Conservation (phyloP, 2,888 invertebrate species). For the Ptychoptera albimana region DNA sequence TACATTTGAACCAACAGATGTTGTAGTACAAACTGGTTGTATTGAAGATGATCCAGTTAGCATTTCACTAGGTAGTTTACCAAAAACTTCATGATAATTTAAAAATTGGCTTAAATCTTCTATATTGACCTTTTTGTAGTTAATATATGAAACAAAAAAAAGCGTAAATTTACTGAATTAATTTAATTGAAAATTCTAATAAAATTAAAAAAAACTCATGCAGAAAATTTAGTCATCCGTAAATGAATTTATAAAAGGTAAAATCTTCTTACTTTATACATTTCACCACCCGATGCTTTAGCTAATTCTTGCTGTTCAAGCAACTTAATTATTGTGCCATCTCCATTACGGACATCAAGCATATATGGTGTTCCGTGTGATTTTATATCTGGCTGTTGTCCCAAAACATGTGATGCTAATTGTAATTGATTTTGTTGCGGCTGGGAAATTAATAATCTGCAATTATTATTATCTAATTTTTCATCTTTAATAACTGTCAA, state of each 20-base stretch:
- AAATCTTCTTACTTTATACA: slow-evolving; percentile 37
- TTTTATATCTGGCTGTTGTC: slow-evolving; percentile 8
- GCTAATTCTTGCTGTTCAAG: slow-evolving; percentile 14
- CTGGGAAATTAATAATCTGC: no score
- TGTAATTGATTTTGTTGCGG: no score
- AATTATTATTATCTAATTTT: no score
- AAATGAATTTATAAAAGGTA: no score
- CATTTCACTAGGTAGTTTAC: slow-evolving; percentile 38
- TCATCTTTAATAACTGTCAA: no score
- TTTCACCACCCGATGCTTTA: slow-evolving; percentile 46
- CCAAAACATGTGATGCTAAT: no score
- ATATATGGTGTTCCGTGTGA: slow-evolving; percentile 15
- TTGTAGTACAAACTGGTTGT: slow-evolving; percentile 14
- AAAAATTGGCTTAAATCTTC: slow-evolving; percentile 72
- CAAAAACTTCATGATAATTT: slow-evolving; percentile 75
- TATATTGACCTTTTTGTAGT: slow-evolving; percentile 37
- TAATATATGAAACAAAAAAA: no score
- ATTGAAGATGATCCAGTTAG: slow-evolving; percentile 33
- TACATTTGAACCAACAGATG: slow-evolving; percentile 12
- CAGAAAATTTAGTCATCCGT: no score
- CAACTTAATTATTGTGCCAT: slow-evolving; percentile 59
- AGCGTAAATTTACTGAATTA: no score
- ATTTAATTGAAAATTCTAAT: no score
- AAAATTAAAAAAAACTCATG: no score
- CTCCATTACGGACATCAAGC: slow-evolving; percentile 46